Evolutionary conservation across 2,797 vertebrate species (phyloP), one percentile per base, ranked within the genome.

Genomic region (Leptoclinus maculatus): DNA sequence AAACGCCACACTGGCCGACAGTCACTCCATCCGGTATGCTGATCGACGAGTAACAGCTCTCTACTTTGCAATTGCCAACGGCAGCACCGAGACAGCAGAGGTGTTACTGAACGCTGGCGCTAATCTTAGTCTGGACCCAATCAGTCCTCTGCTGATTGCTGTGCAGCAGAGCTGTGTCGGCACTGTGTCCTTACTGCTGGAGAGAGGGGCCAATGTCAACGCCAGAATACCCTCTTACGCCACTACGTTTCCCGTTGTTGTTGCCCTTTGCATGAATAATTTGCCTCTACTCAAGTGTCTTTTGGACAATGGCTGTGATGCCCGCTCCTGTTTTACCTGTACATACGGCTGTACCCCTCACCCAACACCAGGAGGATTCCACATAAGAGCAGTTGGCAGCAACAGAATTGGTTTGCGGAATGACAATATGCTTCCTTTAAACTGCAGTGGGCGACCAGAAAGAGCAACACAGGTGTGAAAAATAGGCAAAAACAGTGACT

Each of bases 91-190:
- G 0, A 96, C 96, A 47, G 95, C 95, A 0, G 94, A 96, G 83
- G 89, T 96, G 85, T 86, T 99, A 75, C 92, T 99, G 82, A 92
- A 93, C 21, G 97, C 97, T 0, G 97, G 98, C 1, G 98, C 98
- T 14, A 94, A 96, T 69, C 95, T 97, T 7, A 96, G 93, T 47
- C 62, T 96, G 60, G 98, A 99, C 83, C 91, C 96, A 2, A 91
- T 98, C 86, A 96, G 93, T 71, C 97, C 98, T 0, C 89, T 99
- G 45, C 96, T 99, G 19, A 92, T 97, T 87, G 97, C 98, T 19
- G 96, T 96, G 27, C 95, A 90, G 67, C 96, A 93, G 0, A 96
- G 97, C 82, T 96, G 96, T 79, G 68, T 95, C 80, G 92, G 90
- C 67, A 96, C 93, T 1, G 95, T 97, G 89, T 92, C 95, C 47